Evolutionary conservation across 2,113 vertebrate genomes (phyloP).

Genomic region (Scortum barcoo): DNA sequence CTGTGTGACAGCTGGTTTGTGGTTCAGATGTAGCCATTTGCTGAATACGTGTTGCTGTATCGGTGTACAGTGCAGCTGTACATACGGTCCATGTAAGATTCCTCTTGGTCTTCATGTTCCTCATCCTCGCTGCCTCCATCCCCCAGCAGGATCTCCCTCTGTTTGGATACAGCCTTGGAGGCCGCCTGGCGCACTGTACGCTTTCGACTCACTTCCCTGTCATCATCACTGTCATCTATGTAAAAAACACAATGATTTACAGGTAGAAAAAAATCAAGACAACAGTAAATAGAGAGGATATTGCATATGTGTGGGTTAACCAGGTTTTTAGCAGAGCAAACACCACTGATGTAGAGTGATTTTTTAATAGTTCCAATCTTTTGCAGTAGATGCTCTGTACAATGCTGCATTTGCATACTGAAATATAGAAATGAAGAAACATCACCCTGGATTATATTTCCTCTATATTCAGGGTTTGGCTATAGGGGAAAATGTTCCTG

Average conservation of each 20-base stretch:
- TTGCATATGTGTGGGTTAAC: too few species aligned
- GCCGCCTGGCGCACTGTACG: constrained; percentile 97
- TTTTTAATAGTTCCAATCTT: too few species aligned
- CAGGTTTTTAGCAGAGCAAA: too few species aligned
- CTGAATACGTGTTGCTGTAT: not conserved
- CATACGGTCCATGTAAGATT: constrained; percentile 93
- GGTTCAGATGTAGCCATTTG: fast-evolving
- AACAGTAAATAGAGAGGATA: not conserved
- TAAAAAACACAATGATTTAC: not conserved
- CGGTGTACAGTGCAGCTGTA: not conserved
- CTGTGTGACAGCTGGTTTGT: not conserved
- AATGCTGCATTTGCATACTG: not conserved
- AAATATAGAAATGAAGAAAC: not conserved
- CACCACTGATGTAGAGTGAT: too few species aligned
- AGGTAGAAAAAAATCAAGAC: not conserved
- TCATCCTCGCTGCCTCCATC: constrained; percentile 97
- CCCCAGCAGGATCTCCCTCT: constrained; percentile 96
- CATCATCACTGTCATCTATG: constrained; percentile 95
- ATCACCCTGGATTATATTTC: not conserved
- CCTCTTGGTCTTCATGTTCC: constrained; percentile 92
- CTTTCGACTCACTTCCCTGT: constrained; percentile 94
- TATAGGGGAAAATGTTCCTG: not conserved
- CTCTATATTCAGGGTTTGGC: not conserved
- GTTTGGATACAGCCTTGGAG: constrained; percentile 97
- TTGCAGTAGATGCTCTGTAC: too few species aligned